phyloP scores from a whole-genome alignment of 2,888 invertebrate genomes.

The Mellilla xanthometata region DNA sequence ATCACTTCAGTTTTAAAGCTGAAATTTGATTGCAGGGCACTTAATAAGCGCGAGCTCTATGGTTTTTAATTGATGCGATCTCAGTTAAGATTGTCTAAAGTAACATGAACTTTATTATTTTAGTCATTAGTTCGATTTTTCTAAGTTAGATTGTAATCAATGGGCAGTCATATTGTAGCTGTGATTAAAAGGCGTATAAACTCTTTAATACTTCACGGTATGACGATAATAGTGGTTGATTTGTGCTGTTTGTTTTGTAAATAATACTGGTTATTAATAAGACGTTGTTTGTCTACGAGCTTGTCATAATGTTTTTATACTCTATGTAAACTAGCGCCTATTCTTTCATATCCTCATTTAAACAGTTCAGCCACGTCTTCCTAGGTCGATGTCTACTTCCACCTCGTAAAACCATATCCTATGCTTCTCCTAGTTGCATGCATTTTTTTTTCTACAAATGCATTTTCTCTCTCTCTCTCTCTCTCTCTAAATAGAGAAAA shows the following conservation, averaged over 20 bases:
- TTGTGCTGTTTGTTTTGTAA: conserved; percentile 27
- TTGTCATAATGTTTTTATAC: conserved; percentile 24
- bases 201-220: conserved; percentile 12
- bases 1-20: background rate
- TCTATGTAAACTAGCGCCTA: no score
- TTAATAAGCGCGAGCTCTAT: conserved; percentile 14
- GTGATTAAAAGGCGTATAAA: conserved; percentile 22
- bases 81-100: background rate
- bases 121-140: background rate
- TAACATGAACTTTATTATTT: conserved; percentile 3
- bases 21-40: background rate
- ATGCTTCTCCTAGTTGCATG: no score
- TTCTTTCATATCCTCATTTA: no score
- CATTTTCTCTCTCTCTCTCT: no score
- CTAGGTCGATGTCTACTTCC: no score
- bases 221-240: conserved; percentile 20
- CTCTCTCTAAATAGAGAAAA: no score
- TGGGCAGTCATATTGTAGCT: conserved; percentile 11
- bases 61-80: conserved; percentile 21
- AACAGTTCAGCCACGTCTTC: no score
- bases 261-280: conserved; percentile 27
- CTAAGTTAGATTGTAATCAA: background rate
- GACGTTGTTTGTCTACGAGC: conserved; percentile 20
- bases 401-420: no score
- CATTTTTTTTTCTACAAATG: no score